Evolutionary conservation across 2,888 invertebrate species (phyloP), one percentile per base, ranked within the genome.

Genomic region (Epinotia bilunana): DNA sequence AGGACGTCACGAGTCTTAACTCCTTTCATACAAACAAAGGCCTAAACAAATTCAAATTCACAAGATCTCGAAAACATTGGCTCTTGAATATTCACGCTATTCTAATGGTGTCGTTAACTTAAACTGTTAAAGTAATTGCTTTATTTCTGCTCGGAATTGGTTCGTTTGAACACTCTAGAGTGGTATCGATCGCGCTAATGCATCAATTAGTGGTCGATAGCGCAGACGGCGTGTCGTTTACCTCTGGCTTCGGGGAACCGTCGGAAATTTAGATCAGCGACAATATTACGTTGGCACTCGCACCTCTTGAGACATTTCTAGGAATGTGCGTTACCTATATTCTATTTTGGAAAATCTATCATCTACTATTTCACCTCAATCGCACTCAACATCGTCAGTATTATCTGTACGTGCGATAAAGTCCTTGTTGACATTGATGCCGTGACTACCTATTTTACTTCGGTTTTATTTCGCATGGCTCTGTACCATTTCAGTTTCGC

Each of bases 191-290:
- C 53, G 46, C n/a, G 53, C 57, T 57, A 20, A 39, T 61, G 67
- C 23, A 61, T 49, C 33, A 74, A 74, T 69, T 69, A 49, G 74
- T 63, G 57, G 49, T 39, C 53, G 67, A 68, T 53, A 63, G 62
- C 20, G 28, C 57, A 75, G 77, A 76, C 78, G 72, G 77, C 80
- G 81, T 83, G 86, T 86, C 88, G 81, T 85, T 87, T 87, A 87
- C 85, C 87, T 86, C 82, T 82, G 77, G 82, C 83, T 86, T 86
- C 82, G 84, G 81, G 77, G 83, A 86, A 83, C 79, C 49, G 58
- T 58, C 39, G 39, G 39, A 39, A 70, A 70, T 64, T 49, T 64
- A 74, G 74, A 64, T 64, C 77, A 77, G 77, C 78, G 78, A 77
- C 80, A 78, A 78, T 82, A 82, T 80, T 79, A 83, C 83, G 83